A percentile compares a stretch with the other conserved stretches of the same genome.
Conservation (phyloP, 1,140 invertebrate genomes). For the Drosophila insularis region DNA sequence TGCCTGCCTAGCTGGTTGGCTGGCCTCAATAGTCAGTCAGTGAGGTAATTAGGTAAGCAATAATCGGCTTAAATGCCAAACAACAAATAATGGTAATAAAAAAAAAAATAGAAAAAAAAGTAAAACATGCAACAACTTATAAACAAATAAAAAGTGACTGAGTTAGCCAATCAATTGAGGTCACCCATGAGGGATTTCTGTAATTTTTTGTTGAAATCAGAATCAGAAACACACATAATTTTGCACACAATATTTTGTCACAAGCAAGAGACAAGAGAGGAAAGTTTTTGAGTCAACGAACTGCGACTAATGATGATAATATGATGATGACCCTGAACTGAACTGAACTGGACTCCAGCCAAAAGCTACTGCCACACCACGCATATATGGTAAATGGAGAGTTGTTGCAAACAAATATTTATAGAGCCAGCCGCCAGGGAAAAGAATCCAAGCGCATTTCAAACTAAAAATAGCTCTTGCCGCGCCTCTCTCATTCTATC, state of each 20-base stretch:
- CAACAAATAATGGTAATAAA: conserved; percentile 39
- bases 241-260: neutral
- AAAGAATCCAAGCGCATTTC: conserved; percentile 35
- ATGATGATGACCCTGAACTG: conserved; percentile 30
- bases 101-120: conserved; percentile 31
- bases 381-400: neutral
- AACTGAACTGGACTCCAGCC: conserved; percentile 24
- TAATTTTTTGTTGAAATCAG: neutral
- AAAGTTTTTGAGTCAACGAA: conserved; percentile 29
- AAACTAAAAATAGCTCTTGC: conserved; percentile 47
- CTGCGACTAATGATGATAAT: conserved; percentile 25
- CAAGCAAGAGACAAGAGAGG: neutral
- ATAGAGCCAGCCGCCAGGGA: conserved; percentile 42
- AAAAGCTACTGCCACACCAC: too few species aligned
- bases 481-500: neutral
- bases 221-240: neutral
- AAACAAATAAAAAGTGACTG: conserved; percentile 23
- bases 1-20: conserved; percentile 13
- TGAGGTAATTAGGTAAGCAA: conserved; percentile 72
- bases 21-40: conserved; percentile 58
- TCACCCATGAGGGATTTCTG: conserved; percentile 12
- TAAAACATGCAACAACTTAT: conserved; percentile 30
- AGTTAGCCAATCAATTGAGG: conserved; percentile 39
- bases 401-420: conserved; percentile 37
- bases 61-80: conserved; percentile 68